phyloP scores from a whole-genome alignment of 2,888 invertebrate species.

The Drosophila prolongata region DNA sequence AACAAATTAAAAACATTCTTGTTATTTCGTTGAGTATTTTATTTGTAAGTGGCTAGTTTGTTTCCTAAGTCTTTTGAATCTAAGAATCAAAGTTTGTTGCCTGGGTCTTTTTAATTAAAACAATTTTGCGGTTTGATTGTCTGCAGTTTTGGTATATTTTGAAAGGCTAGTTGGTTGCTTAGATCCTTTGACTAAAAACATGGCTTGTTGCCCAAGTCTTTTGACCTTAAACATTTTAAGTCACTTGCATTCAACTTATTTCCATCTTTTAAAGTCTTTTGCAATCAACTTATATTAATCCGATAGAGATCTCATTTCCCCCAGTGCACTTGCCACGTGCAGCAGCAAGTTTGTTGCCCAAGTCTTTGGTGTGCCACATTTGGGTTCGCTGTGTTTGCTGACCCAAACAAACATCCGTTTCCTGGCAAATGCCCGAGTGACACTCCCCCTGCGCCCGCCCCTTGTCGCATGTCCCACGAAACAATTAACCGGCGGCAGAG shows the following conservation, averaged over 20 bases:
- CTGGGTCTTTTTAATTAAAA: too few species aligned
- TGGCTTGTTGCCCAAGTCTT: neutral
- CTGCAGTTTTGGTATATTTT: too few species aligned
- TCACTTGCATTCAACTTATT: too few species aligned
- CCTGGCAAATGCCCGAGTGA: constrained; percentile 50
- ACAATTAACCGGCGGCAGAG: constrained; percentile 55
- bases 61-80: constrained; percentile 6
- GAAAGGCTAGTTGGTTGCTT: neutral
- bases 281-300: too few species aligned
- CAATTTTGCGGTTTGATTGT: too few species aligned
- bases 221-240: neutral
- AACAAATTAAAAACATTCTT: too few species aligned
- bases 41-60: neutral
- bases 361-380: constrained; percentile 69
- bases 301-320: neutral
- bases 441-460: constrained; percentile 11
- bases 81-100: neutral
- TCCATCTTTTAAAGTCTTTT: too few species aligned
- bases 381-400: constrained; percentile 47
- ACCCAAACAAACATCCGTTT: constrained; percentile 76
- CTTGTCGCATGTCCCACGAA: constrained; percentile 65
- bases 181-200: too few species aligned
- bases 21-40: too few species aligned
- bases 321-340: constrained; percentile 57
- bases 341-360: constrained; percentile 63